These are phyloP conservation scores for Xenopus laevis DNA, from an alignment of 2,113 vertebrate species.

Conservation along the genomic window DNA sequence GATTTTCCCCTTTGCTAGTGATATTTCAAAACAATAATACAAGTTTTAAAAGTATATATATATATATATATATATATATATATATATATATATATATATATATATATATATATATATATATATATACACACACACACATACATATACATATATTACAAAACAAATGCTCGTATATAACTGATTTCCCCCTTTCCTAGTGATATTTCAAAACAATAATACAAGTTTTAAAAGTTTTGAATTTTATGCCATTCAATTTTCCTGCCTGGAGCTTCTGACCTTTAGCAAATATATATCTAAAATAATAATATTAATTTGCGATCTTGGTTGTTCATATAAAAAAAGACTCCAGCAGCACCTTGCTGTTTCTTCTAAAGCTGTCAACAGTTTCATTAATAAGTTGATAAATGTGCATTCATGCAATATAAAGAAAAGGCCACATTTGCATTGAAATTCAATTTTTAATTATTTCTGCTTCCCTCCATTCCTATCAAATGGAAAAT, in stretches of 20 bases:
- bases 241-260: slow-evolving; percentile 23
- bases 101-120: no score
- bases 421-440: slow-evolving; percentile 74
- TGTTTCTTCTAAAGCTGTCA: slow-evolving; percentile 56
- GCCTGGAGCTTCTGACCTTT: slow-evolving; percentile 55
- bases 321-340: slow-evolving; percentile 57
- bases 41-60: no score
- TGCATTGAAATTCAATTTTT: slow-evolving; percentile 73
- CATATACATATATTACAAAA: no score
- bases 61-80: no score
- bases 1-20: no score
- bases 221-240: no score
- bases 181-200: no score
- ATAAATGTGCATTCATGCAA: slow-evolving; percentile 62
- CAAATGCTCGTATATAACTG: no score
- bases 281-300: slow-evolving; percentile 48
- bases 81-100: no score
- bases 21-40: no score
- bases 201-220: no score
- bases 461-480: slow-evolving; percentile 67
- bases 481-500: slow-evolving; percentile 38
- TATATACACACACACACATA: no score
- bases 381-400: slow-evolving; percentile 50
- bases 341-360: slow-evolving; percentile 46
- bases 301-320: slow-evolving; percentile 53